Evolutionary conservation across 2,888 invertebrate genomes (phyloP).

Genomic region (Tachystola acroxantha): DNA sequence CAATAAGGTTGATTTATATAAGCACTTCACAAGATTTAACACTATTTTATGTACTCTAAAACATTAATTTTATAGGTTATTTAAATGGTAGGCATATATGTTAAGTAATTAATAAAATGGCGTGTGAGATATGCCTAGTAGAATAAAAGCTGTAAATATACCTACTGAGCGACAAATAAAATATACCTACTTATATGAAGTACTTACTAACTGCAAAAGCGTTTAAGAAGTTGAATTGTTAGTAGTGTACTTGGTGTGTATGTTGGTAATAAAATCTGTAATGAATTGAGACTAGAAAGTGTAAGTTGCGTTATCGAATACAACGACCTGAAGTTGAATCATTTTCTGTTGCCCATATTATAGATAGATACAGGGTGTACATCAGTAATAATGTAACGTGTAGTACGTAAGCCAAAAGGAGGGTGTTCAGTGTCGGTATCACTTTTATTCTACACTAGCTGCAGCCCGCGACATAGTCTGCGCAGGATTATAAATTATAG

Average conservation of each 20-base stretch:
- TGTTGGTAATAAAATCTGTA: conserved; percentile 33
- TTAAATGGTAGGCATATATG: background rate
- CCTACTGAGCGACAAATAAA: background rate
- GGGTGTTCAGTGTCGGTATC: too few species aligned
- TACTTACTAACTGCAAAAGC: too few species aligned
- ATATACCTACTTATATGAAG: too few species aligned
- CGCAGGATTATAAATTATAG: too few species aligned
- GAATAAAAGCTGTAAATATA: background rate
- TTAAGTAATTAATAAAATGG: background rate
- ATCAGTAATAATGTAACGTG: too few species aligned
- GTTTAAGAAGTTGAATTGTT: too few species aligned
- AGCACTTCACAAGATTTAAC: conserved; percentile 14
- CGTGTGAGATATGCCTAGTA: background rate
- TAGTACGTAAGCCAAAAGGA: too few species aligned
- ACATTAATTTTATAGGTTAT: background rate
- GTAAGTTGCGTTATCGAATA: conserved; percentile 49
- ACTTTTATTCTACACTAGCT: too few species aligned
- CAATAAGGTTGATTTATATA: conserved; percentile 48
- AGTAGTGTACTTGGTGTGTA: too few species aligned
- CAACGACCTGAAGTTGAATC: conserved; percentile 36
- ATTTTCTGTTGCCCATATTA: conserved; percentile 1
- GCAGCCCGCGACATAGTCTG: too few species aligned
- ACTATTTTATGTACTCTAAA: conserved; percentile 7
- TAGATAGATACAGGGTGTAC: conserved; percentile 10
- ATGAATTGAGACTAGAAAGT: conserved; percentile 73